phyloP scores from a whole-genome alignment of 1,140 invertebrate genomes.

The Drosophila tristis region DNA sequence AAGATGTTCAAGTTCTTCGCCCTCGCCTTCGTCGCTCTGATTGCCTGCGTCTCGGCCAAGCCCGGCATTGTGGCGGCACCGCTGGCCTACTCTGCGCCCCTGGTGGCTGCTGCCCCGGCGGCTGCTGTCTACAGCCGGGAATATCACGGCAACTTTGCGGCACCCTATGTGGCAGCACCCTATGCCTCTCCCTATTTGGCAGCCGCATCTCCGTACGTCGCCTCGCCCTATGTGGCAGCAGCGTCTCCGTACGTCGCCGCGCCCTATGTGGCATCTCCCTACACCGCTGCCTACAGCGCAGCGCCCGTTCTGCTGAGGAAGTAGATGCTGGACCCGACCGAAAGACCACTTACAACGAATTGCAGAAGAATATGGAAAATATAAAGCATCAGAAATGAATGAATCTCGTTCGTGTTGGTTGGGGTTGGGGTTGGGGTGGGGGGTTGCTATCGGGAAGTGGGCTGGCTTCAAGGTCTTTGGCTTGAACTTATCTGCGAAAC shows the following conservation, averaged over 20 bases:
- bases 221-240: slow-evolving; percentile 57
- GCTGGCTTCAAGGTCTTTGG: too few species aligned
- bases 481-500: too few species aligned
- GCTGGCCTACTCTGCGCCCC: slow-evolving; percentile 60
- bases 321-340: slow-evolving; percentile 33
- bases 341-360: neutral
- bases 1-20: slow-evolving; percentile 78
- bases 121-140: slow-evolving; percentile 57
- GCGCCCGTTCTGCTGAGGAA: slow-evolving; percentile 68
- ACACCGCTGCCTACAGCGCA: slow-evolving; percentile 60
- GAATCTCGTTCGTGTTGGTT: neutral
- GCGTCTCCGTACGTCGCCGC: slow-evolving; percentile 54
- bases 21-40: slow-evolving; percentile 60
- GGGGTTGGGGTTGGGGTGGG: too few species aligned
- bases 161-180: slow-evolving; percentile 67
- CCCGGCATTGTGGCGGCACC: slow-evolving; percentile 66
- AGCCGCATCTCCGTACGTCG: slow-evolving; percentile 65
- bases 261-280: slow-evolving; percentile 67
- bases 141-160: slow-evolving; percentile 65
- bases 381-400: slow-evolving; percentile 24
- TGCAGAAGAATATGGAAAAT: slow-evolving; percentile 9
- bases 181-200: slow-evolving; percentile 59
- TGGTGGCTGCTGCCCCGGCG: slow-evolving; percentile 45
- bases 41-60: slow-evolving; percentile 69
- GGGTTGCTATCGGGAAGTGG: too few species aligned